Conservation (phyloP, 2,888 invertebrate species). For the Harpalus rubripes region DNA sequence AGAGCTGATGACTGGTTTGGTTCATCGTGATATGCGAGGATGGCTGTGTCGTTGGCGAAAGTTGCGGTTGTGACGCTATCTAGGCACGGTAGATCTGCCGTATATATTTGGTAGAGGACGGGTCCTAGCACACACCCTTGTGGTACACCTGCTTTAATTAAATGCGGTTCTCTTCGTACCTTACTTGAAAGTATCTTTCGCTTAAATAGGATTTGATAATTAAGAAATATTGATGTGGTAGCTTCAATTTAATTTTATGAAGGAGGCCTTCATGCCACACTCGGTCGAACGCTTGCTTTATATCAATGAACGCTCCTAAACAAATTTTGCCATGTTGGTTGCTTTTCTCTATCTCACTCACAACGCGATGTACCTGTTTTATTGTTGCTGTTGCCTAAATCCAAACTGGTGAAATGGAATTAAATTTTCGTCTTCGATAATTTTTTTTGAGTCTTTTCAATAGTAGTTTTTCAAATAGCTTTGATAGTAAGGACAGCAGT, state of each 20-base stretch:
- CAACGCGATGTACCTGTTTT: constrained; percentile 5
- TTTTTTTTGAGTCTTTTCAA: constrained; percentile 12
- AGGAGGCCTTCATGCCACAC: constrained; percentile 57
- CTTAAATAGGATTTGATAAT: constrained; percentile 64
- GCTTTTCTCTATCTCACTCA: background rate
- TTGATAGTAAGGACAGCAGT: constrained; percentile 9
- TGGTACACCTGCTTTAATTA: too few relatives aligned
- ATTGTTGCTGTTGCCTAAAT: constrained; percentile 19
- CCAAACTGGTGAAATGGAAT: constrained; percentile 21
- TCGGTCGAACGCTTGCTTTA: too few relatives aligned
- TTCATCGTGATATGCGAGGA: too few relatives aligned
- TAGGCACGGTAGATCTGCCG: too few relatives aligned
- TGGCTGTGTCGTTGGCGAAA: too few relatives aligned
- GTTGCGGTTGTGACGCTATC: too few relatives aligned
- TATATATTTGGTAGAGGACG: too few relatives aligned
- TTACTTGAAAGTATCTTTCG: constrained; percentile 63
- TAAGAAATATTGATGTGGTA: constrained; percentile 51
- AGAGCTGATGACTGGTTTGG: constrained; percentile 1
- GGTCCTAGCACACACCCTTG: too few relatives aligned
- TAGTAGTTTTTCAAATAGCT: constrained; percentile 17
- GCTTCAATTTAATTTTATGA: constrained; percentile 57
- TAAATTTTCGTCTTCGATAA: constrained; percentile 28
- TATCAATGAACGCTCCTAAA: constrained; percentile 63
- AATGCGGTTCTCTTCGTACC: too few relatives aligned
- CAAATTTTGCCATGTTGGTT: constrained; percentile 54